Evolutionary conservation across 2,888 invertebrate species (phyloP), one percentile per base, ranked within the genome.

Genomic region (Brachyopa scutellaris): DNA sequence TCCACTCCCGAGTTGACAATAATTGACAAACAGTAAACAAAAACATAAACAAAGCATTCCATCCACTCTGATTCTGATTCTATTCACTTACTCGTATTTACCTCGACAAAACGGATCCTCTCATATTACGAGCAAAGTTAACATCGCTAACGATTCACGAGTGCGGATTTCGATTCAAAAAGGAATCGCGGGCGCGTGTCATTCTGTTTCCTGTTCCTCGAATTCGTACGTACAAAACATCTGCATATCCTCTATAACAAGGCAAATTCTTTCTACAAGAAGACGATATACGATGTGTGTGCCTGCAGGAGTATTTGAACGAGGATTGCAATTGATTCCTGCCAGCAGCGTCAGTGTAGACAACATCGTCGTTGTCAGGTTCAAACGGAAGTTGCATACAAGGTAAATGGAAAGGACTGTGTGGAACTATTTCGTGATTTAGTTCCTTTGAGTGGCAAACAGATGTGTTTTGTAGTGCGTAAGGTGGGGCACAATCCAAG

Each of bases 161-260:
- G 69, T 69, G 69, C 67, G 55, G 80, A 80, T 80, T 80, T 76
- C 21, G 57, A 76, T 69, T 80, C 11, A 74, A 76, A 26, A 76
- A 80, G 76, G 61, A 80, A 80, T 80, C 80, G 80, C 80, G 62
- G 4, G 69, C 80, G 80, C 80, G 80, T 80, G 80, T 80, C 80
- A 80, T 76, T 80, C 69, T 64, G 69, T 70, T 80, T 80, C 80
- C 80, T 69, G 76, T 69, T 80, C 47, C 51, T 66, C 49, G 40
- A 57, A 51, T 61, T 57, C 26, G 49, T 77, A 57, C 26, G 38
- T 26, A 72, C 45, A 36, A 74, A 80, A 80, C 80, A 80, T 80
- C 80, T 80, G 80, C 76, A 76, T 80, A 74, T 51, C 45, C 59
- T 66, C 23, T 9, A 55, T 29, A 31, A 57, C 21, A 66, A 79